Conservation (phyloP, 2,113 vertebrate genomes). For the Uria lomvia region DNA sequence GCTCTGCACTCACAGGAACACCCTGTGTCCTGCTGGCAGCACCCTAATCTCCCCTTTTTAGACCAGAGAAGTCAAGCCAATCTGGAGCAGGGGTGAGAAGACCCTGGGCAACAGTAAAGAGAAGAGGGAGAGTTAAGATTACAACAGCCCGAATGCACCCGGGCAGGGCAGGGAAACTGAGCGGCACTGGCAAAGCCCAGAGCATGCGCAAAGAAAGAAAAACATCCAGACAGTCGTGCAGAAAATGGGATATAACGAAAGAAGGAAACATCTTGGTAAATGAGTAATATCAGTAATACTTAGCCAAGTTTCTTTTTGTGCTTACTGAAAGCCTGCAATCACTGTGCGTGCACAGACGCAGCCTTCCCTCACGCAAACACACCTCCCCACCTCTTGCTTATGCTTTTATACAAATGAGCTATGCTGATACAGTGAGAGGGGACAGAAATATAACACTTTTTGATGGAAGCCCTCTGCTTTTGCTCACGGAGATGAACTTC, state of each 20-base stretch:
- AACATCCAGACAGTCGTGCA: rapidly evolving
- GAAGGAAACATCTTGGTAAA: not conserved
- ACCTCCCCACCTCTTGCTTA: not conserved
- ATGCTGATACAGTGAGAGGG: not conserved
- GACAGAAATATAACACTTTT: not conserved
- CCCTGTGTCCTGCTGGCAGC: rapidly evolving
- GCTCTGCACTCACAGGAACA: not conserved
- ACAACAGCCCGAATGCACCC: too few relatives aligned
- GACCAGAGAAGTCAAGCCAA: not conserved
- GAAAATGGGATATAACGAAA: not conserved
- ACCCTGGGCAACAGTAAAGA: not conserved
- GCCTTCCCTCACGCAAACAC: rapidly evolving
- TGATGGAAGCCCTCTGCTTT: not conserved
- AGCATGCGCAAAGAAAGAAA: not conserved
- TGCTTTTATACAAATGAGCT: not conserved
- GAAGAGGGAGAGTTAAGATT: not conserved
- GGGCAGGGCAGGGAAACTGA: not conserved
- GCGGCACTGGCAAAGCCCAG: rapidly evolving
- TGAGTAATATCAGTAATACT: not conserved
- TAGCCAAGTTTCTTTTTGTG: not conserved
- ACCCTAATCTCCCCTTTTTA: not conserved
- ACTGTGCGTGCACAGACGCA: rapidly evolving
- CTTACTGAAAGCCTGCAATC: not conserved
- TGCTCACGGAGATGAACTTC: not conserved
- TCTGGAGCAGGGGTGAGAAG: not conserved